These are phyloP conservation scores for Sitta carolinensis DNA, from an alignment of 2,797 vertebrate genomes.

Conservation along the genomic window DNA sequence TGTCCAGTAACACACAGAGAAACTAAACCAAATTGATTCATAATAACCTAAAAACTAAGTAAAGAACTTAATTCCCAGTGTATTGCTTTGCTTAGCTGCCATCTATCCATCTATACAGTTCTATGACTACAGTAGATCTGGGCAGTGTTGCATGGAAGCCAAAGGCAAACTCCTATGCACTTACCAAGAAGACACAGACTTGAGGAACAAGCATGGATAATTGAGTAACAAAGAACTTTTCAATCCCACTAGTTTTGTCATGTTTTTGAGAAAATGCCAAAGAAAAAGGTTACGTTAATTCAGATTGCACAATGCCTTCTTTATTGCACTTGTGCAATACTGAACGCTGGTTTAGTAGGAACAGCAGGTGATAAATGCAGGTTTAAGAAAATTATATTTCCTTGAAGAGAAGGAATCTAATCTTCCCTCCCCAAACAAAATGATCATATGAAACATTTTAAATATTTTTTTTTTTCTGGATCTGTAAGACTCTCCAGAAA, in stretches of 20 bases:
- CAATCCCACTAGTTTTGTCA: slow-evolving; percentile 5
- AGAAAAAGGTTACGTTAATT: slow-evolving; percentile 33
- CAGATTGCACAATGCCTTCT: slow-evolving; percentile 32
- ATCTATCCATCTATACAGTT: not conserved
- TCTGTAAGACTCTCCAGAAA: not conserved
- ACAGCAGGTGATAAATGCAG: not conserved
- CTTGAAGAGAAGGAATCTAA: not conserved
- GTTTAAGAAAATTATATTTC: slow-evolving; percentile 1
- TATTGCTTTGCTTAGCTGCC: not conserved
- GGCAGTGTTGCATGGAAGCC: not conserved
- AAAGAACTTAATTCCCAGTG: not conserved
- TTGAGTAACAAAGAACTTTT: not conserved
- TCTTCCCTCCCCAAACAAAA: not conserved
- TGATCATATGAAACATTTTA: not conserved
- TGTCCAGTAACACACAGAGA: not conserved
- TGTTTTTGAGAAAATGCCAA: slow-evolving; percentile 47
- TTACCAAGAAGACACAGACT: not conserved
- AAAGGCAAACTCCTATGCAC: not conserved
- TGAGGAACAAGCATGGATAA: not conserved
- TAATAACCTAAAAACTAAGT: not conserved
- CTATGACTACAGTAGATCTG: not conserved
- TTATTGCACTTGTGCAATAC: slow-evolving; percentile 45
- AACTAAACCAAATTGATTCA: not conserved
- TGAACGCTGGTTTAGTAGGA: not conserved
- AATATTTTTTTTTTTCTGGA: not conserved